Conservation (phyloP, 30 jellyfish, hydroid and myxozoan genomes). For the Chironex yamaguchii region DNA sequence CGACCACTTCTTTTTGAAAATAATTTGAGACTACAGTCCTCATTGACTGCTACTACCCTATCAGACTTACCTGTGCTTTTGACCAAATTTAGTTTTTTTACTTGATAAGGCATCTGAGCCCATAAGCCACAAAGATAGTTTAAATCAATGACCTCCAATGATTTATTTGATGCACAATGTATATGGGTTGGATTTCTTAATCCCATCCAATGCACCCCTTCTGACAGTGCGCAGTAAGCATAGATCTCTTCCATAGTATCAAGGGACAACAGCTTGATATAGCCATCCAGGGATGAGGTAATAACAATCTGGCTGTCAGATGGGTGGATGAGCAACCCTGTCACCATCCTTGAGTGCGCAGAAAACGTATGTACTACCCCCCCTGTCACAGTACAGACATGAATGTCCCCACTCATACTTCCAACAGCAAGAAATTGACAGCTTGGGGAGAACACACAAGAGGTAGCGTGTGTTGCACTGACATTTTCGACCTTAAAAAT, state of each 20-base stretch:
- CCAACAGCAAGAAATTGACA: slow-evolving; percentile 69
- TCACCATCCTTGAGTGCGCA: slow-evolving; percentile 57
- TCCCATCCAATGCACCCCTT: slow-evolving; percentile 77
- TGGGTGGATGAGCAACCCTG: slow-evolving; percentile 81
- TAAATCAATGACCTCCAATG: slow-evolving; percentile 70
- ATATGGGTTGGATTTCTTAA: slow-evolving; percentile 31
- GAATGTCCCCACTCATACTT: slow-evolving; percentile 75
- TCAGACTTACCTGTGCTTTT: slow-evolving; percentile 15
- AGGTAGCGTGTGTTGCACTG: slow-evolving; percentile 63
- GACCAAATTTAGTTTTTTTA: slow-evolving; percentile 37
- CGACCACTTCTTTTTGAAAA: slow-evolving; percentile 46
- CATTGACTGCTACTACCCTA: slow-evolving; percentile 51
- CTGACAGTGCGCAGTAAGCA: slow-evolving; percentile 50
- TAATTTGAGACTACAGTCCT: slow-evolving; percentile 62
- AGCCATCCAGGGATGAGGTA: slow-evolving; percentile 86
- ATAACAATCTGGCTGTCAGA: slow-evolving; percentile 61
- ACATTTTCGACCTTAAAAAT: slow-evolving; percentile 45
- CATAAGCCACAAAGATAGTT: slow-evolving; percentile 76
- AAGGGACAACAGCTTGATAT: slow-evolving; percentile 70
- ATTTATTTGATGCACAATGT: slow-evolving; percentile 64
- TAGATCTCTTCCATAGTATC: slow-evolving; percentile 77
- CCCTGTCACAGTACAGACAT: slow-evolving; percentile 64
- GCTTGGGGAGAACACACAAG: slow-evolving; percentile 70
- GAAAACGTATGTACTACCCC: slow-evolving; percentile 67
- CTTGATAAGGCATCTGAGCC: slow-evolving; percentile 79